Evolutionary conservation across 2,888 invertebrate genomes (phyloP), one percentile per base, ranked within the genome.

Genomic region (Cataglyphis cursor): DNA sequence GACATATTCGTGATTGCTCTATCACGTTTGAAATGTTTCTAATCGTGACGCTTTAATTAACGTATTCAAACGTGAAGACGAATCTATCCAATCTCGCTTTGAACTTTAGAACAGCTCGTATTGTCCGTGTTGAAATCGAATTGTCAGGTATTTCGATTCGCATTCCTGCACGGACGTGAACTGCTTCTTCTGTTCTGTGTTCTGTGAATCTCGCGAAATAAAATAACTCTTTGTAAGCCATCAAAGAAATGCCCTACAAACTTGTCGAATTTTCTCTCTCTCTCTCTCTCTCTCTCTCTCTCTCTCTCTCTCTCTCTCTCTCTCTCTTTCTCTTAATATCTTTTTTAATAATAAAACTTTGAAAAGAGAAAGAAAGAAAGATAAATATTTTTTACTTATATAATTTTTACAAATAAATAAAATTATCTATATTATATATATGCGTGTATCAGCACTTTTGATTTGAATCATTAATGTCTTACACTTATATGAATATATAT

Each of bases 61-160:
- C 59, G 44, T 44, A 70, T 48, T 70, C 31, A 48, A 59, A 48
- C 44, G 12, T 35, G 48, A 80, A 70, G 78, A 80, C 59, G 31
- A 70, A 70, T 78, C 70, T 78, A 59, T 78, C 24, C 70, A 70
- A 70, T 78, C 24, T 70, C 70, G 8, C 70, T 78, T 78, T 78
- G 70, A 59, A 70, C 70, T 70, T 59, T 70, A 12, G 24, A 35
- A 70, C 44, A 44, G 31, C 59, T 68, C 24, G 59, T 61, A 78
- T 78, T 57, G 70, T 59, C 44, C 44, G 18, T 31, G 59, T 44
- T 31, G 70, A 78, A 78, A 78, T 78, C 78, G 59, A 70, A 78
- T 78, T 59, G 78, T 59, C 70, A 78, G 78, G 70, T 70, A 78
- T 70, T 70, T 78, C 78, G 57, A 78, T 78, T 78, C 70, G 31